phyloP scores from a whole-genome alignment of 2,797 vertebrate species.

The Sparidentex hasta region DNA sequence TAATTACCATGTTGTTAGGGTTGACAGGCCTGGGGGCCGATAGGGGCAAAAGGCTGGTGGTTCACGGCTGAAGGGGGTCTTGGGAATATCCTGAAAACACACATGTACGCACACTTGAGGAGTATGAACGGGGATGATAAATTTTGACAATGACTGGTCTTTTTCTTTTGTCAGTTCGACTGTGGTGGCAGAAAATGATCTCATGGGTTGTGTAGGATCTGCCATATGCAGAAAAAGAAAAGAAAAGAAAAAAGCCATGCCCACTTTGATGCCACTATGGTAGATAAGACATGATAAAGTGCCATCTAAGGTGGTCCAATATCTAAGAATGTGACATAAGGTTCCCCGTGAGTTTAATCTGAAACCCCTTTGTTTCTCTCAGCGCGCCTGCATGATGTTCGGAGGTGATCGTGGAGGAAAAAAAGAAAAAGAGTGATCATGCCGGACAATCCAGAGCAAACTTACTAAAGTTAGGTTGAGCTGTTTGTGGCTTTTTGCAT shows the following conservation, averaged over 20 bases:
- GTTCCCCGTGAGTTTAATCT: too few species aligned
- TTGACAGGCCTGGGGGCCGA: constrained; percentile 76
- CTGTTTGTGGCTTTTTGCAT: too few species aligned
- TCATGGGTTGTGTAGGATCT: not conserved
- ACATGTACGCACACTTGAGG: not conserved
- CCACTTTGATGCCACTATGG: not conserved
- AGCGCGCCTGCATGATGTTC: too few species aligned
- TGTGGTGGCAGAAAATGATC: not conserved
- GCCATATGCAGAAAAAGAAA: not conserved
- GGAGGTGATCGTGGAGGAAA: too few species aligned
- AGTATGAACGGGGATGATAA: constrained; percentile 37
- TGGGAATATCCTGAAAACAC: constrained; percentile 49
- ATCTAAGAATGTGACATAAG: not conserved
- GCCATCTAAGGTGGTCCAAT: not conserved
- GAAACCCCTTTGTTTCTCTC: too few species aligned
- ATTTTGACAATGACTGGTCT: not conserved
- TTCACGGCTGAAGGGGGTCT: constrained; percentile 29
- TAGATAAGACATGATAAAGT: not conserved
- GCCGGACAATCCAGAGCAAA: too few species aligned
- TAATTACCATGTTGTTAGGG: constrained; percentile 83
- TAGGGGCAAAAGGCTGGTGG: constrained; percentile 65
- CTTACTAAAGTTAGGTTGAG: too few species aligned
- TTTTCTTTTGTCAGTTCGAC: not conserved
- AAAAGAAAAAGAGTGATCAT: too few species aligned
- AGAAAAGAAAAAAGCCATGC: not conserved